phyloP scores from a whole-genome alignment of 2,888 invertebrate genomes.

The Creontiades dilutus region DNA sequence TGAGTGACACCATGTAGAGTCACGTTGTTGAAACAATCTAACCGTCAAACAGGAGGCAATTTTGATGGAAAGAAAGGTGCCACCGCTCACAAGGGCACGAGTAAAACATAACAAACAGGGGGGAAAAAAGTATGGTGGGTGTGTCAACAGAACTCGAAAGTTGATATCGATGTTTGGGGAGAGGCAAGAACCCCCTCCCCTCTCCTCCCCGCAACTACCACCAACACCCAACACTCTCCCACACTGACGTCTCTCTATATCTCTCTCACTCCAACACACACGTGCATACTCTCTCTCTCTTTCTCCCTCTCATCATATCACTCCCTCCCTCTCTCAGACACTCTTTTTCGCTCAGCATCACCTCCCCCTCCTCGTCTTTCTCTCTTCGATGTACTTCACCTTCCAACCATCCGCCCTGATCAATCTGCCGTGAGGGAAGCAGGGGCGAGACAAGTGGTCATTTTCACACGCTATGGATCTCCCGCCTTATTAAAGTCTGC shows the following conservation, averaged over 20 bases:
- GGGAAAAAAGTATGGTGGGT: not conserved
- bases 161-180: conserved; percentile 8
- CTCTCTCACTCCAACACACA: too few relatives aligned
- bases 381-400: not conserved
- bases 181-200: not conserved
- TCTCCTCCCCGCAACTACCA: not conserved
- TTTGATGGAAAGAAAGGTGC: too few relatives aligned
- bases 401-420: not conserved
- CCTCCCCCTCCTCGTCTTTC: not conserved
- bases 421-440: conserved; percentile 33
- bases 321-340: too few relatives aligned
- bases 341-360: too few relatives aligned
- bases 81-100: too few relatives aligned
- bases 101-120: not conserved
- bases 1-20: too few relatives aligned
- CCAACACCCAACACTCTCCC: too few relatives aligned
- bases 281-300: too few relatives aligned
- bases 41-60: too few relatives aligned
- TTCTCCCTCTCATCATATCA: too few relatives aligned
- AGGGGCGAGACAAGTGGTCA: conserved; percentile 16
- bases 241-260: too few relatives aligned
- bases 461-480: conserved; percentile 32
- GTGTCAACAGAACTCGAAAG: not conserved
- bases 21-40: too few relatives aligned
- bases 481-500: conserved; percentile 3